phyloP scores from a whole-genome alignment of 2,797 vertebrate genomes.

The Triplophysa yarkandensis region DNA sequence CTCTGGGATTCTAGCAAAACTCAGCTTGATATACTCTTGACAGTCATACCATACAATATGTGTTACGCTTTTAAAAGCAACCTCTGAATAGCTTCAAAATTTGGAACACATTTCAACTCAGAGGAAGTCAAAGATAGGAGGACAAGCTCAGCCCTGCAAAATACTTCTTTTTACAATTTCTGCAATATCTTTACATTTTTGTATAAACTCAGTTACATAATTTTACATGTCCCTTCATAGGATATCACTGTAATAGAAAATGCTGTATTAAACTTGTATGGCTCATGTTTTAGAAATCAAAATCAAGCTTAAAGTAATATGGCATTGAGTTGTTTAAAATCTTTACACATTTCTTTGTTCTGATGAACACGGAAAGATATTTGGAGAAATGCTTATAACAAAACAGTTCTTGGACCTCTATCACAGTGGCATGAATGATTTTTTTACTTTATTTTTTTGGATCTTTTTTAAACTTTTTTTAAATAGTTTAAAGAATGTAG shows the following conservation, averaged over 20 bases:
- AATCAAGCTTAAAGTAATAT: too few relatives aligned
- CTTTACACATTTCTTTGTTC: too few relatives aligned
- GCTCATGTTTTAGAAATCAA: not conserved
- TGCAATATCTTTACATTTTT: too few relatives aligned
- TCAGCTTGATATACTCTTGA: slow-evolving; percentile 14
- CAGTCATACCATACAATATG: slow-evolving; percentile 56
- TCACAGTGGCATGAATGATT: too few relatives aligned
- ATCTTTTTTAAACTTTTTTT: too few relatives aligned
- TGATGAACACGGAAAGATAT: too few relatives aligned
- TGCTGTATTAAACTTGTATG: not conserved
- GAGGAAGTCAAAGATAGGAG: slow-evolving; percentile 3
- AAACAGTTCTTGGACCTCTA: too few relatives aligned
- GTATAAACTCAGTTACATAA: not conserved
- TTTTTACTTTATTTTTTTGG: too few relatives aligned
- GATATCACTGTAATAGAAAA: not conserved
- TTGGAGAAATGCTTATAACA: too few relatives aligned
- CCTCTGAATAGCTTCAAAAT: slow-evolving; percentile 18
- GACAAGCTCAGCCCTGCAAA: not conserved
- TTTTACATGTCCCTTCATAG: not conserved
- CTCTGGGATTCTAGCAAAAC: slow-evolving; percentile 46
- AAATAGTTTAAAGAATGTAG: too few relatives aligned
- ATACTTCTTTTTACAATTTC: not conserved
- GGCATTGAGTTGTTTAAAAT: too few relatives aligned
- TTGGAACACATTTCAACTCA: not conserved
- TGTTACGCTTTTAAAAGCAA: slow-evolving; percentile 52